Evolutionary conservation across 37 sponge, comb jelly and placozoan species (phyloP).

Genomic region (Crambe crambe): DNA sequence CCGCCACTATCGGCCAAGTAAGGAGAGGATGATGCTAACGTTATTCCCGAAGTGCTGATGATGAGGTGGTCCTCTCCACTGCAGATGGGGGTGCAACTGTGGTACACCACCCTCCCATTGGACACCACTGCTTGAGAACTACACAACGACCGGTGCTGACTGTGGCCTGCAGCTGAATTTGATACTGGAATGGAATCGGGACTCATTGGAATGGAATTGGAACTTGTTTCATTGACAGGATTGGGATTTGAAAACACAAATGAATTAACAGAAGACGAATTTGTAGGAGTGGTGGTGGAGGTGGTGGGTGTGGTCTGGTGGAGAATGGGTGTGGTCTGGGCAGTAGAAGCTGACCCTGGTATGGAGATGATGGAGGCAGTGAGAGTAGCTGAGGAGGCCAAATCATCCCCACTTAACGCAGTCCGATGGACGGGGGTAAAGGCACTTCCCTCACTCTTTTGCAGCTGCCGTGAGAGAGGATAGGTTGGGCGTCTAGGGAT

Average conservation of each 20-base stretch:
- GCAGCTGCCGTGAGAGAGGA: slow-evolving; percentile 21
- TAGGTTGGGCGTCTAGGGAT: slow-evolving; percentile 39
- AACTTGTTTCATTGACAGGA: neutral
- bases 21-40: neutral
- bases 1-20: neutral
- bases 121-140: too few species aligned
- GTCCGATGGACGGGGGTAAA: slow-evolving; percentile 21
- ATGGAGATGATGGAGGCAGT: slow-evolving; percentile 21
- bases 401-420: slow-evolving; percentile 11
- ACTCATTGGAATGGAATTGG: neutral
- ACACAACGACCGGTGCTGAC: too few species aligned
- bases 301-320: slow-evolving; percentile 1
- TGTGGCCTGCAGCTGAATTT: neutral
- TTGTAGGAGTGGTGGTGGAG: neutral
- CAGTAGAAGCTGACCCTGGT: neutral
- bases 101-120: too few species aligned
- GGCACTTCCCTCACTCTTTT: slow-evolving; percentile 24
- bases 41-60: neutral
- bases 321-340: neutral
- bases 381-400: slow-evolving; percentile 20
- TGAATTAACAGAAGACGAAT: neutral
- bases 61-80: neutral
- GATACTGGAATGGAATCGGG: neutral
- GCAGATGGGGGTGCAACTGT: neutral
- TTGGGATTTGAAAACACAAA: neutral